Percentiles rank a stretch among this genome's conserved stretches.
These are phyloP conservation scores for Saturnia pavonia DNA, from an alignment of 2,888 invertebrate genomes.

Conservation along the genomic window DNA sequence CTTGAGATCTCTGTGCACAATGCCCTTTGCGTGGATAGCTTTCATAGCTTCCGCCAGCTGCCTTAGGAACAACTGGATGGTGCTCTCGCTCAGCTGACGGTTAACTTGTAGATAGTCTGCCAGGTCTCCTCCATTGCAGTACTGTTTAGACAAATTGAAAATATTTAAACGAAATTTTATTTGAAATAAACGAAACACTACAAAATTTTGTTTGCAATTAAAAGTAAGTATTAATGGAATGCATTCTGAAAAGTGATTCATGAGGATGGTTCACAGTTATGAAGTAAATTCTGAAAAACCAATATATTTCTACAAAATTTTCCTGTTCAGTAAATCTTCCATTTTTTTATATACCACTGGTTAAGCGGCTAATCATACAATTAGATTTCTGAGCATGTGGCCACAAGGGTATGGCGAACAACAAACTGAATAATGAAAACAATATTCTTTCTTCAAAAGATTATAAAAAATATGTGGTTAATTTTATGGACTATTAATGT, in stretches of 20 bases:
- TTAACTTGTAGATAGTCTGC: slow-evolving; percentile 97
- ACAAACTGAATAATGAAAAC: not conserved
- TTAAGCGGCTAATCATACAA: not conserved
- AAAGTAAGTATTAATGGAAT: not conserved
- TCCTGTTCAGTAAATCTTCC: not conserved
- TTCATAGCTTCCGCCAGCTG: slow-evolving; percentile 99
- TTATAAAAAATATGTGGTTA: slow-evolving; percentile 34
- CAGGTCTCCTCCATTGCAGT: slow-evolving; percentile 99
- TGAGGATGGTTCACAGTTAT: not conserved
- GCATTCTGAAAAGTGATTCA: not conserved
- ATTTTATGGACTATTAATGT: slow-evolving; percentile 29
- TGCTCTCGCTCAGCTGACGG: slow-evolving; percentile 98
- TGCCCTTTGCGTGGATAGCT: slow-evolving; percentile 97
- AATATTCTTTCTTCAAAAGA: slow-evolving; percentile 16
- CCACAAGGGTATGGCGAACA: not conserved
- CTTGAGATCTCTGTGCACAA: slow-evolving; percentile 99
- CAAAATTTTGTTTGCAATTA: too few relatives aligned
- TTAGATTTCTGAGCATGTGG: not conserved
- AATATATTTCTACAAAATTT: not conserved
- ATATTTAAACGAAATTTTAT: not conserved
- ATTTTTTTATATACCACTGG: too few relatives aligned
- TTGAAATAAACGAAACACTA: not conserved
- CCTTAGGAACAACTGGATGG: slow-evolving; percentile 95
- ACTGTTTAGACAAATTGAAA: slow-evolving; percentile 80
- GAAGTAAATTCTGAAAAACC: not conserved